Evolutionary conservation across 2,888 invertebrate species (phyloP), one percentile per base, ranked within the genome.

Genomic region (Leucophenga montana): DNA sequence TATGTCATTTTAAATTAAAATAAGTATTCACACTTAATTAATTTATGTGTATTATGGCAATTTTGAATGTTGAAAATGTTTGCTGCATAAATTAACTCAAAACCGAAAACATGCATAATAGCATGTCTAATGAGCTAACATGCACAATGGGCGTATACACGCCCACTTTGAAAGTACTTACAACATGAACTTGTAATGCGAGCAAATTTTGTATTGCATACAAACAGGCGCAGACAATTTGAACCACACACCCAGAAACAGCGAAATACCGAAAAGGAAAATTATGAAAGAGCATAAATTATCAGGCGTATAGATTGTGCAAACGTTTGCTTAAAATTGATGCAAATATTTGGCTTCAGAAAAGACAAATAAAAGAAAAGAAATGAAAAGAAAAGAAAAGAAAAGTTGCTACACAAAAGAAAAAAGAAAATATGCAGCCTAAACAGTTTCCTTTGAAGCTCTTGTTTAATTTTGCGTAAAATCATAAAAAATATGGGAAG

Each of bases 391-490:
- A 8, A 39, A 39, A 54, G n/a, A n/a, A n/a, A n/a, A n/a, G n/a
- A n/a, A n/a, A n/a, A n/a, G n/a, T n/a, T n/a, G n/a, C n/a, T n/a
- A n/a, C n/a, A n/a, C n/a, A n/a, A 53, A 16, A 18, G 18, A 53
- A 16, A 5, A 53, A 53, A 53, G 11, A 54, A 20, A 20, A 20
- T 31, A 16, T 57, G 59, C 27, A 5, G n/a, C 1, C 59, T 8
- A 27, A 5, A 33, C 33, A 31, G 9, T 61, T 61, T 61, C 6
- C 11, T 39, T 33, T 16, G 33, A 8, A 1, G 61, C n/a, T 61
- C 2, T 14, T 46, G 46, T 64, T 64, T 64, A 64, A 64, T 64
- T 64, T 46, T 64, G 48, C 62, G 62, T 64, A 33, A 64, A 64
- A 48, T 33, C 39, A 18, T 20, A 56, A 56, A 56, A 11, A 54